Percentiles rank a stretch among this genome's conserved stretches.
phyloP scores from a whole-genome alignment of 2,888 invertebrate genomes.

The Phalera bucephala region DNA sequence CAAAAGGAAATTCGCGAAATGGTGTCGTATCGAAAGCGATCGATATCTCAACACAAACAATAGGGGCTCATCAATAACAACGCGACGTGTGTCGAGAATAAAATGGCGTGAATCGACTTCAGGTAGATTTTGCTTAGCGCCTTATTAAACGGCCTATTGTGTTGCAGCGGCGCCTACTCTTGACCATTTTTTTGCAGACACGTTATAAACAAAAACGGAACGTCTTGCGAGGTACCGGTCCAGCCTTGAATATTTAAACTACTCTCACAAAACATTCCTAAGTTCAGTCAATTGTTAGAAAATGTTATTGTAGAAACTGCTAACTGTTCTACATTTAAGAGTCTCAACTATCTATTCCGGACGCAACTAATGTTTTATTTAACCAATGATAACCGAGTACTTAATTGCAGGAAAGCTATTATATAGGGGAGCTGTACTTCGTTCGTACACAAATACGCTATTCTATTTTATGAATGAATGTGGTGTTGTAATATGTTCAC shows the following conservation, averaged over 20 bases:
- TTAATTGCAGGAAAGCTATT: constrained; percentile 38
- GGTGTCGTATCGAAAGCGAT: constrained; percentile 45
- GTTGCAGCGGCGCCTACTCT: constrained; percentile 60
- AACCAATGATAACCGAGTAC: constrained; percentile 29
- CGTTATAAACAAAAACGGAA: constrained; percentile 42
- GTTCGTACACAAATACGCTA: constrained; percentile 27
- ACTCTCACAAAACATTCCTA: constrained; percentile 4
- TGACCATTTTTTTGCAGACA: constrained; percentile 51
- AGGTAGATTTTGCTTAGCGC: constrained; percentile 68
- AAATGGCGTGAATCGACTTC: constrained; percentile 56
- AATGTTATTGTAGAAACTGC: no score
- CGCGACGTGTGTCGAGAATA: constrained; percentile 48
- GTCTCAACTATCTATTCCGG: constrained; percentile 27
- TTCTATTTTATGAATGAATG: constrained; percentile 25
- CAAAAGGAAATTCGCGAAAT: constrained; percentile 30
- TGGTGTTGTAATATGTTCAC: neutral
- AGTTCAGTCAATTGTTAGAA: no score
- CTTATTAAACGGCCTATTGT: constrained; percentile 65
- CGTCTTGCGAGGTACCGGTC: constrained; percentile 30
- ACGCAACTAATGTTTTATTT: constrained; percentile 28
- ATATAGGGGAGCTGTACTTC: constrained; percentile 28
- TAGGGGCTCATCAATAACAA: constrained; percentile 62
- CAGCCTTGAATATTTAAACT: constrained; percentile 25
- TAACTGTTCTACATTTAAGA: no score
- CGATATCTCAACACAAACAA: constrained; percentile 56